A percentile compares a stretch with the other conserved stretches of the same genome.
These are phyloP conservation scores for Ochlodes sylvanus DNA, from an alignment of 2,888 invertebrate genomes.

Conservation along the genomic window DNA sequence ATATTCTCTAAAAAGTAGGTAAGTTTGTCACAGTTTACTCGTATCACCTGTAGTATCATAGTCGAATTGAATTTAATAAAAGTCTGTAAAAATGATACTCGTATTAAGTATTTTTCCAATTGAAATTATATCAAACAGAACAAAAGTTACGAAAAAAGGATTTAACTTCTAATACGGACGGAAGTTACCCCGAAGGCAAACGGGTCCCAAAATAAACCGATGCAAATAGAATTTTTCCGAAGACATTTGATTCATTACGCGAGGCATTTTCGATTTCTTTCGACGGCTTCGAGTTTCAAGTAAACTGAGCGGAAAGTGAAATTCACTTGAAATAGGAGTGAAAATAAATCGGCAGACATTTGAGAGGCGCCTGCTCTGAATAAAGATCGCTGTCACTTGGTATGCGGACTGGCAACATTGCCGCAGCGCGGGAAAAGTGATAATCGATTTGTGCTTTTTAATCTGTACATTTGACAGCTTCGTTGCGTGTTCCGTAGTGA, in stretches of 20 bases:
- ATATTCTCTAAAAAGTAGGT: too few relatives aligned
- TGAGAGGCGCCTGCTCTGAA: constrained; percentile 54
- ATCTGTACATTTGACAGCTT: constrained; percentile 34
- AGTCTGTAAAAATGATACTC: neutral
- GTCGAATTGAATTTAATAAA: too few relatives aligned
- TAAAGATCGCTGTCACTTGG: constrained; percentile 54
- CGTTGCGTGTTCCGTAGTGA: constrained; percentile 5
- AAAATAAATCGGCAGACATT: constrained; percentile 67
- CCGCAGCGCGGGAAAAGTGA: constrained; percentile 50
- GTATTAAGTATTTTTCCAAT: neutral
- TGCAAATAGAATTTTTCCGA: constrained; percentile 36
- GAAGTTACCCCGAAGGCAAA: neutral
- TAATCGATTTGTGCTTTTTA: constrained; percentile 42
- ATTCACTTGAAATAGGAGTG: constrained; percentile 67
- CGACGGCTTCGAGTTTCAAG: constrained; percentile 50
- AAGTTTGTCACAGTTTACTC: too few relatives aligned
- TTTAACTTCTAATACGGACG: neutral
- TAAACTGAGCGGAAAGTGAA: constrained; percentile 71
- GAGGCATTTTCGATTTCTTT: constrained; percentile 46
- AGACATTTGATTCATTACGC: constrained; percentile 38
- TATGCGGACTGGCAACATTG: constrained; percentile 45
- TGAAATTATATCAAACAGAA: neutral
- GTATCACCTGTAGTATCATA: too few relatives aligned
- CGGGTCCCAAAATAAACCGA: constrained; percentile 22
- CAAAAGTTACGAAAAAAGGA: neutral